Evolutionary conservation across 1,140 invertebrate genomes (phyloP), one percentile per base, ranked within the genome.

Genomic region (Magallana angulata): DNA sequence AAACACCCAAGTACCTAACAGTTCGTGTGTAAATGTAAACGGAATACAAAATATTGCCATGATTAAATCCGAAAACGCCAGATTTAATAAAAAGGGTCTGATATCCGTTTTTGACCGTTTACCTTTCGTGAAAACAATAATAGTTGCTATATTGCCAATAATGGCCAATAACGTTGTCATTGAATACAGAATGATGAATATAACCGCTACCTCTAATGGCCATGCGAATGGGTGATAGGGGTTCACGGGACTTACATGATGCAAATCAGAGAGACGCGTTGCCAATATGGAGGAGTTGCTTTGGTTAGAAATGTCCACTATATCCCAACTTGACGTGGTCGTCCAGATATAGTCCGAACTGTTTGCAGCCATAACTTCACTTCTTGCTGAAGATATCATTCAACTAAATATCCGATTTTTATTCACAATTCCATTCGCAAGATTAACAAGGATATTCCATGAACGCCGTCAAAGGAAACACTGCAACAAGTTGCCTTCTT

Each of bases 61-160:
- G 57, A 95, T 93, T 24, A 95, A 92, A 89, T 95, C 95, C 2
- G 95, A 92, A 56, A 94, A 89, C 18, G 95, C 97, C 95, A 98
- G 95, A 95, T 98, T 98, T 48, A 98, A 96, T 36, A 98, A 95
- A 94, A 98, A 98, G 2, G 92, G 91, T 18, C 94, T 89, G 11
- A 95, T 87, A 81, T 95, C 94, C 9, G 93, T 93, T 82, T 91
- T 91, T 9, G 91, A 93, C 71, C 92, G 87, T 58, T 90, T 90
- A 9, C 94, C 94, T 71, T 89, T 89, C 1, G 91, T 84, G 83
- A 95, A 95, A 12, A 94, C 91, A 12, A 94, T 84, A 18, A 95
- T 94, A 9, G 92, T 91, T 3, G 94, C 11, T 11, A 91, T 90
- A 89, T 95, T 95, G 14, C 94, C 94, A 8, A 91, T 16, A 24